phyloP scores from a whole-genome alignment of 2,113 vertebrate species.

The Narcine bancroftii region DNA sequence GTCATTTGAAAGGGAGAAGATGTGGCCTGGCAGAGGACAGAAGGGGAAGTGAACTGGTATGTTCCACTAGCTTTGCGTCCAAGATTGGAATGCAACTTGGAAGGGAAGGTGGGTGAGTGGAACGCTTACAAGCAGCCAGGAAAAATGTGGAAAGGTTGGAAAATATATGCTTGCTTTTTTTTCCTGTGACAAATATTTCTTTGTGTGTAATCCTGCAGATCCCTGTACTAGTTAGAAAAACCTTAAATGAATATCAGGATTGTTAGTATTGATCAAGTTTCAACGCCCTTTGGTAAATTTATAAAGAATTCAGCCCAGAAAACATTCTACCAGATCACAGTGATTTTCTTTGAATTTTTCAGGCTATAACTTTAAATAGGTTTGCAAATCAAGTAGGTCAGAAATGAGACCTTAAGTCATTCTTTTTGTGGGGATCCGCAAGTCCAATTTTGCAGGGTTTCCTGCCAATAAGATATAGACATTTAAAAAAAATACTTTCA shows the following conservation, averaged over 20 bases:
- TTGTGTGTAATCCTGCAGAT: not conserved
- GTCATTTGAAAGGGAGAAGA: not conserved
- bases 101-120: not conserved
- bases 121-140: not conserved
- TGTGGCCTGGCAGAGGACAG: not conserved
- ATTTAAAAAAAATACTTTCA: not conserved
- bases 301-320: not conserved
- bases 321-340: not conserved
- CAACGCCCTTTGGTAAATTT: not conserved
- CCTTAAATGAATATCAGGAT: not conserved
- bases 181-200: conserved; percentile 10
- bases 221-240: not conserved
- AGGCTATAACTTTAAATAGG: not conserved
- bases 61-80: not conserved
- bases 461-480: not conserved
- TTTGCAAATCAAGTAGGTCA: not conserved
- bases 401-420: not conserved
- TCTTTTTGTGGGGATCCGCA: not conserved
- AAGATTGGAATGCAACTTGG: not conserved
- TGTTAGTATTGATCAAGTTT: not conserved
- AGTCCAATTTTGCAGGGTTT: not conserved
- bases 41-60: not conserved
- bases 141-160: not conserved
- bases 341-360: not conserved
- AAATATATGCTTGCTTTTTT: conserved; percentile 6